Conservation (phyloP, 2,797 vertebrate species). For the Sebastes elongatus region DNA sequence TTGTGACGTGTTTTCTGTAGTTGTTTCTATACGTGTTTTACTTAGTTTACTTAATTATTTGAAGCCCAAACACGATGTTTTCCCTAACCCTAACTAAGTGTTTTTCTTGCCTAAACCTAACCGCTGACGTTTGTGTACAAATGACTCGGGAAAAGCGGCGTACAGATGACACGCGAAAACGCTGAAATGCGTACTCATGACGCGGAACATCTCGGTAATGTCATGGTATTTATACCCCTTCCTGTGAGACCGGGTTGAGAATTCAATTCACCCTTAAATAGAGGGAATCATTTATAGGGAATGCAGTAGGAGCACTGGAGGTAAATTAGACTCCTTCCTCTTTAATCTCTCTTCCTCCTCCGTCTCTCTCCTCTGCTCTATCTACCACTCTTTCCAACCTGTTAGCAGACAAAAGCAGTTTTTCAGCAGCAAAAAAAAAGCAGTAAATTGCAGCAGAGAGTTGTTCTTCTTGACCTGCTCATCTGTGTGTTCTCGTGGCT, state of each 20-base stretch:
- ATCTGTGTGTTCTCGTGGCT: not conserved
- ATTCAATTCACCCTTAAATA: not conserved
- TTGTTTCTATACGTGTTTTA: too few species aligned
- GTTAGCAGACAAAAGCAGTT: not conserved
- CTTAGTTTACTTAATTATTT: too few species aligned
- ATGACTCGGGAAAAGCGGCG: too few species aligned
- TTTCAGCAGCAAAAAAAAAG: not conserved
- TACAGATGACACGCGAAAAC: too few species aligned
- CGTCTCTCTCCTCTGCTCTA: not conserved
- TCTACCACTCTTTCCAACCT: not conserved
- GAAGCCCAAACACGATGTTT: accelerated
- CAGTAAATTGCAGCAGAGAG: not conserved
- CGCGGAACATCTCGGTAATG: too few species aligned
- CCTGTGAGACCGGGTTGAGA: too few species aligned
- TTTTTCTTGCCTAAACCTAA: too few species aligned
- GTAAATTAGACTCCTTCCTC: not conserved
- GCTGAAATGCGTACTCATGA: too few species aligned
- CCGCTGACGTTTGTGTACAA: too few species aligned
- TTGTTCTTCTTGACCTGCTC: not conserved
- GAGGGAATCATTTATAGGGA: not conserved
- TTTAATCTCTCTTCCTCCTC: not conserved
- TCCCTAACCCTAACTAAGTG: too few species aligned
- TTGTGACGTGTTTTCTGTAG: too few species aligned
- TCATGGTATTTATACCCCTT: too few species aligned
- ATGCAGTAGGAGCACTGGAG: not conserved